Conservation (phyloP, 2,888 invertebrate species). For the Venustoraphidia nigricollis region DNA sequence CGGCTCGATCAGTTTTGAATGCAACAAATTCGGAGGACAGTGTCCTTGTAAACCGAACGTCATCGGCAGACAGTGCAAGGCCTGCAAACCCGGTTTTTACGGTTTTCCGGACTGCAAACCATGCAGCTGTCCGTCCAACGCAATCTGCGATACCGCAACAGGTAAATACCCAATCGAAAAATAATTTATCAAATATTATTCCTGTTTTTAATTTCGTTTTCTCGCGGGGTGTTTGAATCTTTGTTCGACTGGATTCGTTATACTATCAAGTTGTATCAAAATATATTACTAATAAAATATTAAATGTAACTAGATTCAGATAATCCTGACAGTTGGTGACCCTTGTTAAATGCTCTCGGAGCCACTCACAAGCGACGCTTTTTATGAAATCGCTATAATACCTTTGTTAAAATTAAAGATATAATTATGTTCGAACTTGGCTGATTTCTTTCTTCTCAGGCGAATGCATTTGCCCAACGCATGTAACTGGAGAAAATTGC, state of each 20-base stretch:
- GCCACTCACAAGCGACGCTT: too few relatives aligned
- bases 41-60: conserved; percentile 87
- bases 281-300: too few relatives aligned
- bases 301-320: too few relatives aligned
- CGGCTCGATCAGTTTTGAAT: conserved; percentile 77
- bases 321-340: too few relatives aligned
- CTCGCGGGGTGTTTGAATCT: too few relatives aligned
- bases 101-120: conserved; percentile 90
- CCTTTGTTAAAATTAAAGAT: too few relatives aligned
- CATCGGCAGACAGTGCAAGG: conserved; percentile 73
- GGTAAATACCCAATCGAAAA: conserved; percentile 23
- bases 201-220: too few relatives aligned
- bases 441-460: conserved; percentile 12
- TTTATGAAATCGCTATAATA: too few relatives aligned
- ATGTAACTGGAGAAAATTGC: conserved; percentile 79
- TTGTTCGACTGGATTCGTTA: too few relatives aligned
- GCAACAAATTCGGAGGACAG: conserved; percentile 90
- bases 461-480: conserved; percentile 78
- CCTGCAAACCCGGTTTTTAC: conserved; percentile 79
- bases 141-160: conserved; percentile 60
- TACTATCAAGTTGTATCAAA: too few relatives aligned
- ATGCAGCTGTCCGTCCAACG: conserved; percentile 73
- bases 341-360: too few relatives aligned
- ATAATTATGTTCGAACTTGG: too few relatives aligned
- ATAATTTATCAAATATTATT: not conserved